A percentile compares a stretch with the other conserved stretches of the same genome.
Conservation (phyloP, 2,113 vertebrate species). For the Rhabdornis inornatus region DNA sequence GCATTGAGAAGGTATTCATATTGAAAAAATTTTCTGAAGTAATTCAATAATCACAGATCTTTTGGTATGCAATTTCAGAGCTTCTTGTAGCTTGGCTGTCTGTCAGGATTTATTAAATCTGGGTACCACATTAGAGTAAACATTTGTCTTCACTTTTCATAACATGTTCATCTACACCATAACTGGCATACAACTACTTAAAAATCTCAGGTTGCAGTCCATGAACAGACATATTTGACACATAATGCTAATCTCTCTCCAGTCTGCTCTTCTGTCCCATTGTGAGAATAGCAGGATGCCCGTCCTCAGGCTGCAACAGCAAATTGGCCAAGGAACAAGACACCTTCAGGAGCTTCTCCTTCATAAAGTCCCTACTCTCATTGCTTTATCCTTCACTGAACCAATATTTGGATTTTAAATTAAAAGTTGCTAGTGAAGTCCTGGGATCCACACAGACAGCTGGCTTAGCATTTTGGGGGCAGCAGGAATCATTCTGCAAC, state of each 20-base stretch:
- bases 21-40: neutral
- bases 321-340: neutral
- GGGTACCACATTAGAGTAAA: neutral
- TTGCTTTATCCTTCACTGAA: neutral
- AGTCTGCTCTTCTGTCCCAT: neutral
- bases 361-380: neutral
- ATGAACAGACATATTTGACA: neutral
- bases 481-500: neutral
- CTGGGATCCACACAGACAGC: neutral
- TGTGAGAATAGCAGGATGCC: neutral
- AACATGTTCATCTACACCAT: neutral
- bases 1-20: neutral
- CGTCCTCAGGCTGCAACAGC: neutral
- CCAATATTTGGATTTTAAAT: neutral
- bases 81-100: neutral
- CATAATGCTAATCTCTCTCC: neutral
- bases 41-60: neutral
- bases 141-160: neutral
- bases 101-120: neutral
- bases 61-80: neutral
- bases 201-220: neutral
- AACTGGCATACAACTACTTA: neutral
- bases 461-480: neutral
- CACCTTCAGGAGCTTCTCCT: neutral
- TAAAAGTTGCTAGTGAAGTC: neutral